Evolutionary conservation across 2,888 invertebrate species (phyloP).

Genomic region (Portevinia maculata): DNA sequence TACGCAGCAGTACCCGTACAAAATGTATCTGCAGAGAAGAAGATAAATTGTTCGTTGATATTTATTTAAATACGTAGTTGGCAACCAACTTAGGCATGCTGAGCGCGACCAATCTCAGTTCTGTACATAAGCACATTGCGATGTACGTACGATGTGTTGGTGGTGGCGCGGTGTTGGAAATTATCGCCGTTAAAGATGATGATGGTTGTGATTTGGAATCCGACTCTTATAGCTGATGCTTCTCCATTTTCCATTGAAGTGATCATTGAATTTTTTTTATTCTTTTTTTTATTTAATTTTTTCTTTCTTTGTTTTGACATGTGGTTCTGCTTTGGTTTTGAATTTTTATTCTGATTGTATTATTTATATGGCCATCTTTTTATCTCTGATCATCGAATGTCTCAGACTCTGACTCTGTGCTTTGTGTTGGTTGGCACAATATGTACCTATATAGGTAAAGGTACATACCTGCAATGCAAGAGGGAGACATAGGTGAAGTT

Average conservation of each 20-base stretch:
- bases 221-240: constrained; percentile 59
- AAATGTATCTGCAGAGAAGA: constrained; percentile 67
- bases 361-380: constrained; percentile 67
- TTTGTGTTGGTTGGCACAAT: neutral
- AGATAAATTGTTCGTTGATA: constrained; percentile 66
- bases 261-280: constrained; percentile 50
- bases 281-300: constrained; percentile 9
- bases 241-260: constrained; percentile 70
- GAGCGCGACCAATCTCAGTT: constrained; percentile 70
- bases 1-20: constrained; percentile 48
- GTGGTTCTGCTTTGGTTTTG: constrained; percentile 33
- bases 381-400: constrained; percentile 46
- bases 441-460: neutral
- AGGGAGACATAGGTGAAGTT: constrained; percentile 41
- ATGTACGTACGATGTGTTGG: constrained; percentile 12
- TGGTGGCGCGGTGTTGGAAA: constrained; percentile 49
- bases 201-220: constrained; percentile 67
- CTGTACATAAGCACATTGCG: constrained; percentile 51
- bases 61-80: constrained; percentile 64
- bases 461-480: neutral
- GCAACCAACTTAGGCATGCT: constrained; percentile 68
- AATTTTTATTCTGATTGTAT: constrained; percentile 46
- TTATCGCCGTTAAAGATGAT: constrained; percentile 64
- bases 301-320: constrained; percentile 18
- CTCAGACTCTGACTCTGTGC: constrained; percentile 13